Evolutionary conservation across 37 sponge, comb jelly and placozoan species (phyloP).

Genomic region (Aphrocallistes beatrix): DNA sequence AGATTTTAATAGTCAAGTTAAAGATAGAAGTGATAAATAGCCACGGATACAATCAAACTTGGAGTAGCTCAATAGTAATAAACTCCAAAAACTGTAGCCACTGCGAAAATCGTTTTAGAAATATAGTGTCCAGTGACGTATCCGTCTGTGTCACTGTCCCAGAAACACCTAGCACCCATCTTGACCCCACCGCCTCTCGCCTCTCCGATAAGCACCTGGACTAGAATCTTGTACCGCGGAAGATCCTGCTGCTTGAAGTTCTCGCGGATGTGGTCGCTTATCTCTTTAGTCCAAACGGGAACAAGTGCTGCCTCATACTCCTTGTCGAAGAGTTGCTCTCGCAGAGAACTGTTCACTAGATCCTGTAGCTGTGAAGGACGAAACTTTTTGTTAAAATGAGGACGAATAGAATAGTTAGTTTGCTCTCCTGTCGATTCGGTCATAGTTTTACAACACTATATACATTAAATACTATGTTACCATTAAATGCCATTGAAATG

Average conservation of each 20-base stretch:
- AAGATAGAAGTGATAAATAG: not conserved
- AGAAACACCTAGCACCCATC: not conserved
- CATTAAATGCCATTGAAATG: too few relatives aligned
- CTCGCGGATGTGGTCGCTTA: constrained; percentile 1
- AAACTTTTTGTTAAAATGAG: not conserved
- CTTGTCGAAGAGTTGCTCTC: not conserved
- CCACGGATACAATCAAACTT: not conserved
- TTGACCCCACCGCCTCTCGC: constrained; percentile 1
- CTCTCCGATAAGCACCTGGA: not conserved
- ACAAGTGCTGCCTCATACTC: not conserved
- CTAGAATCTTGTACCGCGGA: constrained; percentile 1
- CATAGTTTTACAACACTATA: too few relatives aligned
- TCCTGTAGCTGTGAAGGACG: constrained; percentile 1
- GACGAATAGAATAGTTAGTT: not conserved
- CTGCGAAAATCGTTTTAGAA: not conserved
- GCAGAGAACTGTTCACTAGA: not conserved
- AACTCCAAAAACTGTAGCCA: constrained; percentile 9
- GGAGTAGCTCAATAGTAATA: not conserved
- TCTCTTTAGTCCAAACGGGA: not conserved
- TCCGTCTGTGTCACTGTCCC: not conserved
- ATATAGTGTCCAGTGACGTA: not conserved
- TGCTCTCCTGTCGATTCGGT: not conserved
- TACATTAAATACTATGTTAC: too few relatives aligned
- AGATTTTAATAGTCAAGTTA: too few relatives aligned
- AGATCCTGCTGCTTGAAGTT: not conserved